Evolutionary conservation across 2,888 invertebrate species (phyloP).

Genomic region (Galerucella pusilla): DNA sequence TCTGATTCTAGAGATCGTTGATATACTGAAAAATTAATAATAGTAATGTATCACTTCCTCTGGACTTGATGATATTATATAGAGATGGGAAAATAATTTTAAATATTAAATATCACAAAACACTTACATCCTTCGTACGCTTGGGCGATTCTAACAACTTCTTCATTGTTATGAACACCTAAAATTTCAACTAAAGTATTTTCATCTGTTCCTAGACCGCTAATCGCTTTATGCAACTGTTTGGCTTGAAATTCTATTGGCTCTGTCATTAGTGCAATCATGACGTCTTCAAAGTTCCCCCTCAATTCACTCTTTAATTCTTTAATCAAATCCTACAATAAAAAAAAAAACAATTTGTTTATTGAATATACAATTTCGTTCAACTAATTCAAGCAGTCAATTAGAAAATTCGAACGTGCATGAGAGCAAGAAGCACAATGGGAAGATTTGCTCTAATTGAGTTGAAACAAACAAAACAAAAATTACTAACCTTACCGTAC

Average conservation of each 20-base stretch:
- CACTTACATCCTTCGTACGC: conserved; percentile 69
- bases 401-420: too few relatives aligned
- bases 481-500: conserved; percentile 74
- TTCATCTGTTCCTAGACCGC: conserved; percentile 81
- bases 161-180: conserved; percentile 85
- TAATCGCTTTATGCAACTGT: conserved; percentile 79
- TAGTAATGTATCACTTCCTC: not conserved
- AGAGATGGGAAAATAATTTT: not conserved
- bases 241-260: conserved; percentile 85
- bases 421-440: too few relatives aligned
- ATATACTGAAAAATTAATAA: conserved; percentile 75
- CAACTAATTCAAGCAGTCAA: too few relatives aligned
- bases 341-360: not conserved
- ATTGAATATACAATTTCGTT: too few relatives aligned
- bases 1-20: conserved; percentile 84
- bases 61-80: not conserved
- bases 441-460: not conserved
- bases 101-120: not conserved
- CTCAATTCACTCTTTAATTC: conserved; percentile 89
- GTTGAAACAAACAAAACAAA: not conserved
- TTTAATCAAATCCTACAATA: conserved; percentile 75
- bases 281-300: conserved; percentile 87
- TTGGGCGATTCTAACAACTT: conserved; percentile 81
- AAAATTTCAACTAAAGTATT: conserved; percentile 81
- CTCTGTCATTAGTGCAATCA: conserved; percentile 86